Percentiles rank a stretch among this genome's conserved stretches.
phyloP scores from a whole-genome alignment of 2,888 invertebrate species.

The Acronicta alni region DNA sequence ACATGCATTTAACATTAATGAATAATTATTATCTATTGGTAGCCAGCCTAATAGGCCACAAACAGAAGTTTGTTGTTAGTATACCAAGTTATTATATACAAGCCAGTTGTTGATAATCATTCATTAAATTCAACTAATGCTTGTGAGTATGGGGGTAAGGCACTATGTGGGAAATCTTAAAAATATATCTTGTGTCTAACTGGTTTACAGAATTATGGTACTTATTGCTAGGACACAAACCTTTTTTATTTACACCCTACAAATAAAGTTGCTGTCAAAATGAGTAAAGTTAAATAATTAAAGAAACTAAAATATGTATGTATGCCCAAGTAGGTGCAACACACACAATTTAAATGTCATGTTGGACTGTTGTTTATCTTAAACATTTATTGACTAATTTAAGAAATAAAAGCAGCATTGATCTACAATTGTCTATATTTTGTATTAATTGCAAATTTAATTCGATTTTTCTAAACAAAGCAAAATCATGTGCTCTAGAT shows the following conservation, averaged over 20 bases:
- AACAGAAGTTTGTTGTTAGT: no score
- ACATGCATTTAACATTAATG: not conserved
- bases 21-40: not conserved
- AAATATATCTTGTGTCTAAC: slow-evolving; percentile 35
- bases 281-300: not conserved
- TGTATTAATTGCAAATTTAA: not conserved
- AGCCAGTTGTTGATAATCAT: no score
- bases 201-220: not conserved
- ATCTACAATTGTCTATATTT: slow-evolving; percentile 17
- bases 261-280: slow-evolving; percentile 13
- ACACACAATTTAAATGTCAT: slow-evolving; percentile 22
- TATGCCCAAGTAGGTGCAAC: slow-evolving; percentile 16
- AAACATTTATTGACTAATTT: slow-evolving; percentile 51
- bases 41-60: not conserved
- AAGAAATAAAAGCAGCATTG: slow-evolving; percentile 33
- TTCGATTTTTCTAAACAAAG: not conserved
- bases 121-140: not conserved
- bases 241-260: slow-evolving; percentile 40
- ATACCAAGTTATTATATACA: no score
- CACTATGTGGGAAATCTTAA: slow-evolving; percentile 49
- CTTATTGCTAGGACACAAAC: slow-evolving; percentile 19
- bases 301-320: slow-evolving; percentile 5
- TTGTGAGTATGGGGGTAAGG: slow-evolving; percentile 31
- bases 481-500: slow-evolving; percentile 14
- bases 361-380: slow-evolving; percentile 30